A percentile compares a stretch with the other conserved stretches of the same genome.
Conservation (phyloP, 1,140 invertebrate species). For the Sweltsa coloradensis region DNA sequence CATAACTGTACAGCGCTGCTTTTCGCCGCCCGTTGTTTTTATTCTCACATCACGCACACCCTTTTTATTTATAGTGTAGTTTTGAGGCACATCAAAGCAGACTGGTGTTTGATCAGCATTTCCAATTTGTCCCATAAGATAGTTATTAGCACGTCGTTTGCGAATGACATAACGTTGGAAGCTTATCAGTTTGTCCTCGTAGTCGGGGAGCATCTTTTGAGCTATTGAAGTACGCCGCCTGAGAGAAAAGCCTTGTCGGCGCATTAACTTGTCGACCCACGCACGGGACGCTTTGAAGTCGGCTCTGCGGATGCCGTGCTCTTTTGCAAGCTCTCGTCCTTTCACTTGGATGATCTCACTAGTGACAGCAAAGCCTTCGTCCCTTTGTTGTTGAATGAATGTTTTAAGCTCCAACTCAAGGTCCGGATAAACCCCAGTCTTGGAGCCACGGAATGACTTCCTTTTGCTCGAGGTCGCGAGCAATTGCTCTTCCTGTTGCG, state of each 20-base stretch:
- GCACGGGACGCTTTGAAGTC: not conserved
- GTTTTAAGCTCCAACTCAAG: too few relatives aligned
- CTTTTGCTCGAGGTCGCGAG: too few relatives aligned
- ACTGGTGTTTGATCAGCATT: conserved; percentile 14
- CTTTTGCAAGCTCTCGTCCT: not conserved
- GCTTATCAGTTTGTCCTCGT: conserved; percentile 7
- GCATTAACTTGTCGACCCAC: not conserved
- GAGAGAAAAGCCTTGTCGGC: not conserved
- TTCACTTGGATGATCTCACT: not conserved
- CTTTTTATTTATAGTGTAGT: not conserved
- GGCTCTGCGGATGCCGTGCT: not conserved
- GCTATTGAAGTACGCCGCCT: conserved; percentile 1
- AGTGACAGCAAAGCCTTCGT: not conserved
- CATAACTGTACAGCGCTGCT: too few relatives aligned
- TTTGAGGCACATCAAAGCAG: conserved; percentile 12
- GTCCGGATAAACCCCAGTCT: too few relatives aligned
- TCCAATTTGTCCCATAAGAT: conserved; percentile 12
- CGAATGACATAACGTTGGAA: conserved; percentile 10
- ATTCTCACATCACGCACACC: too few relatives aligned
- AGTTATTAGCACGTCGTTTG: conserved; percentile 2
- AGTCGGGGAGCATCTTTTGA: conserved; percentile 8
- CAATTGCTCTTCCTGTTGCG: too few relatives aligned
- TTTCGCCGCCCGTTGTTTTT: too few relatives aligned
- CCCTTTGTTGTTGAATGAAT: not conserved
- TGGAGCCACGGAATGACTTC: too few relatives aligned